Evolutionary conservation across 2,113 vertebrate species (phyloP), one percentile per base, ranked within the genome.

Genomic region (Passer domesticus): DNA sequence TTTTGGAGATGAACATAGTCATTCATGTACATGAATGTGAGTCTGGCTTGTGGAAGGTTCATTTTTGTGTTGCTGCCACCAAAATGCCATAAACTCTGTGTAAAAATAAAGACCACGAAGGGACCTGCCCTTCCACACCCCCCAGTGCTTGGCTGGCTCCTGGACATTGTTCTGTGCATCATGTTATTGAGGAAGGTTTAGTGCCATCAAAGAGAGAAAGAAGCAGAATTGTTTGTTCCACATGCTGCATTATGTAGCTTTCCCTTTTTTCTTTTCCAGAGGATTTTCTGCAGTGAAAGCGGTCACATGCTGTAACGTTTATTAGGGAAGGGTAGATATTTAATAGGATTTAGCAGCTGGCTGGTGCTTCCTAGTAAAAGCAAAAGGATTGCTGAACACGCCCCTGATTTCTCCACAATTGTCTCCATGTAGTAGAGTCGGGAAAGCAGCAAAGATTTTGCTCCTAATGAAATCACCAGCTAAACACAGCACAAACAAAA

Each of bases 171-270:
- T 92, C 89, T 95, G 62, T 41, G 67, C 73, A 79, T 94, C 78
- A 6, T 46, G 84, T 86, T 76, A 84, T 89, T 83, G 63, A 41
- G 64, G 39, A 75, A 95, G 73, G 73, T 92, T 97, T 90, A 94
- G 75, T n/a, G 53, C 89, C 96, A 92, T 91, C 97, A 96, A 75
- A 95, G 76, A 87, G 63, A 92, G 74, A 93, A 97, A 95, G 74
- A 84, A 81, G 68, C 77, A 77, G 69, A 89, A 94, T 67, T 93
- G 24, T 79, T 94, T 95, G 87, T 91, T 80, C 62, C 60, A 46
- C 55, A 19, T 16, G 68, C 30, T 64, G 25, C 77, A 85, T 91
- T 93, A 25, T 82, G 94, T 43, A 50, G 87, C 78, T 96, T 95
- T 95, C 82, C 78, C 30, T 87, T 81, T 94, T 89, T 33, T 69